Percentiles rank a stretch among this genome's conserved stretches.
These are phyloP conservation scores for Lepidiolamprologus cunningtoni DNA, from an alignment of 2,113 vertebrate genomes.

Conservation along the genomic window DNA sequence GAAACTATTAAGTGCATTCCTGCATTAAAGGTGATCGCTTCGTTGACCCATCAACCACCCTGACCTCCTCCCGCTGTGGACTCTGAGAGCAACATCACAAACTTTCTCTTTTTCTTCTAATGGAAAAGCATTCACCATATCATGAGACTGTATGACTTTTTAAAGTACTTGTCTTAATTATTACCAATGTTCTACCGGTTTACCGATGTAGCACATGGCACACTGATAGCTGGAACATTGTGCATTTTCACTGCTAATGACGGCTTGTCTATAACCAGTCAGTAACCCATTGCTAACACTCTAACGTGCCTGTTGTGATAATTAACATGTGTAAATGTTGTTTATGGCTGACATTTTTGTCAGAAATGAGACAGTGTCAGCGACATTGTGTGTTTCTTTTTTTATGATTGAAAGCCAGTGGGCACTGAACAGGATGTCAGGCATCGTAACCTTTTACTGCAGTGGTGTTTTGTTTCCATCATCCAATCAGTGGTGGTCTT, in stretches of 20 bases:
- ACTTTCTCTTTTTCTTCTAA: not conserved
- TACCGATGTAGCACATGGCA: not conserved
- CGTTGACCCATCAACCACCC: not conserved
- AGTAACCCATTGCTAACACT: not conserved
- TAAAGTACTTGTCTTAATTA: not conserved
- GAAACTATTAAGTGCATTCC: not conserved
- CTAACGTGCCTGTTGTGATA: not conserved
- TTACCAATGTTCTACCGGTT: not conserved
- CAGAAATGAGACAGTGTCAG: not conserved
- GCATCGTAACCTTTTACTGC: conserved; percentile 37
- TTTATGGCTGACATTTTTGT: not conserved
- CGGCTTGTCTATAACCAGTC: not conserved
- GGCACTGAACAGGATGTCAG: conserved; percentile 16
- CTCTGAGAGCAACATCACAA: not conserved
- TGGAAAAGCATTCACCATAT: not conserved
- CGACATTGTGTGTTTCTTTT: not conserved
- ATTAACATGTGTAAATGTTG: not conserved
- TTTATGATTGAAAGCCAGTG: conserved; percentile 27
- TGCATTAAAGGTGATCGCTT: not conserved
- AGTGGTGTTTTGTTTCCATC: conserved; percentile 51
- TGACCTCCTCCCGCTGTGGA: not conserved
- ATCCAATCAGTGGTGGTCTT: conserved; percentile 38
- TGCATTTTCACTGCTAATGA: not conserved
- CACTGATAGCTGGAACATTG: not conserved
- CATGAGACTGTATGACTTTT: not conserved